Evolutionary conservation across 2,888 invertebrate species (phyloP).

Genomic region (Nymphalis polychloros): DNA sequence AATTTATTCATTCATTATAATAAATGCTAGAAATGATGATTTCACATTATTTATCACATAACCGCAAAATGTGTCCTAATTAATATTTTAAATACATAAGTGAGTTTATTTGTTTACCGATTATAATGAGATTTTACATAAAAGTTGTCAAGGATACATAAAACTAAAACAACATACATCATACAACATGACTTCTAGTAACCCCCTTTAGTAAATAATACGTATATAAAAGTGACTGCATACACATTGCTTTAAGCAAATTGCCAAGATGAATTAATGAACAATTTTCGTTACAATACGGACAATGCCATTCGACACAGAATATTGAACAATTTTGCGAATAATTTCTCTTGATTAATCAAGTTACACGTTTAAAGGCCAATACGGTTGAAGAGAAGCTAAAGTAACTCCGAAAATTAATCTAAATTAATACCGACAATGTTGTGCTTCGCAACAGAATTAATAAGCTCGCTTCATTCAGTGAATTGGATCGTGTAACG

Average conservation of each 20-base stretch:
- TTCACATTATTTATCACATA: too few relatives aligned
- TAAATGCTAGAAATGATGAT: too few relatives aligned
- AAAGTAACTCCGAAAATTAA: slow-evolving; percentile 41
- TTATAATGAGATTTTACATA: too few relatives aligned
- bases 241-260: not conserved
- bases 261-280: not conserved
- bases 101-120: too few relatives aligned
- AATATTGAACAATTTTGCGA: slow-evolving; percentile 31
- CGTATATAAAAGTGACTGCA: too few relatives aligned
- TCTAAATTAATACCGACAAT: slow-evolving; percentile 39
- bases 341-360: slow-evolving; percentile 45
- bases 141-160: too few relatives aligned
- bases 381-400: slow-evolving; percentile 30
- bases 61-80: too few relatives aligned
- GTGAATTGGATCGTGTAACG: not conserved
- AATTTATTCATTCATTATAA: too few relatives aligned
- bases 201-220: too few relatives aligned
- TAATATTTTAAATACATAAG: too few relatives aligned
- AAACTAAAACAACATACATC: too few relatives aligned
- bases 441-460: slow-evolving; percentile 36
- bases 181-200: too few relatives aligned
- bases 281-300: not conserved
- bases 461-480: slow-evolving; percentile 38
- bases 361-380: slow-evolving; percentile 35
- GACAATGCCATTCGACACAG: slow-evolving; percentile 18